phyloP scores from a whole-genome alignment of 2,888 invertebrate species.

The Tenthredo scrophulariae region DNA sequence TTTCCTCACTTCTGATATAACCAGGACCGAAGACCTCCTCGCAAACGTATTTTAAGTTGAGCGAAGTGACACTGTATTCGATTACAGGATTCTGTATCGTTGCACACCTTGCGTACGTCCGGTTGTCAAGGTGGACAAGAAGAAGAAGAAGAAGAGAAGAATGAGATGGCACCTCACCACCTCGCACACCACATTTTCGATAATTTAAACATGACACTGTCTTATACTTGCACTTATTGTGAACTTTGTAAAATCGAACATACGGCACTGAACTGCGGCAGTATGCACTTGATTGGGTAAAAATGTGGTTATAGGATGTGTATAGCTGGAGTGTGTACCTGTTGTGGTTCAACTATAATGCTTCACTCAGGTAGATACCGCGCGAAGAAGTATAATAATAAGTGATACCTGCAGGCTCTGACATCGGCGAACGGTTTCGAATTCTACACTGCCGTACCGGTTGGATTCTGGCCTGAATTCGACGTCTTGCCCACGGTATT shows the following conservation, averaged over 20 bases:
- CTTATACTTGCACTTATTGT: conserved; percentile 10
- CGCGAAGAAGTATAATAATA: conserved; percentile 4
- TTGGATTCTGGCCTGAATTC: conserved; percentile 71
- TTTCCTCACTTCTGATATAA: not conserved
- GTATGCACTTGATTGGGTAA: not conserved
- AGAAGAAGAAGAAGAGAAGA: not conserved
- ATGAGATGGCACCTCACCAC: conserved; percentile 30
- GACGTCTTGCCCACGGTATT: conserved; percentile 59
- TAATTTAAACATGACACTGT: conserved; percentile 22
- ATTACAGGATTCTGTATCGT: conserved; percentile 14
- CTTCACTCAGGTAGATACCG: conserved; percentile 1
- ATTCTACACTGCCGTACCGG: conserved; percentile 61
- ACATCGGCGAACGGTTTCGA: conserved; percentile 67
- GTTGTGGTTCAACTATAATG: conserved; percentile 26
- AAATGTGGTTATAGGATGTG: not conserved
- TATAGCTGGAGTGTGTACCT: not conserved
- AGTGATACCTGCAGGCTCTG: conserved; percentile 68
- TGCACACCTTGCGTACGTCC: conserved; percentile 26
- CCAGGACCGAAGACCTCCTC: not conserved
- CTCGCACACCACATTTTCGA: conserved; percentile 26
- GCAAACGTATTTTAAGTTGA: not conserved
- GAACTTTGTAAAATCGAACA: not conserved
- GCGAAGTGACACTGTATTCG: not conserved
- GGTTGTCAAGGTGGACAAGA: conserved; percentile 31
- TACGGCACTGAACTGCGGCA: not conserved